phyloP scores from a whole-genome alignment of 2,888 invertebrate genomes.

The Theretra japonica region DNA sequence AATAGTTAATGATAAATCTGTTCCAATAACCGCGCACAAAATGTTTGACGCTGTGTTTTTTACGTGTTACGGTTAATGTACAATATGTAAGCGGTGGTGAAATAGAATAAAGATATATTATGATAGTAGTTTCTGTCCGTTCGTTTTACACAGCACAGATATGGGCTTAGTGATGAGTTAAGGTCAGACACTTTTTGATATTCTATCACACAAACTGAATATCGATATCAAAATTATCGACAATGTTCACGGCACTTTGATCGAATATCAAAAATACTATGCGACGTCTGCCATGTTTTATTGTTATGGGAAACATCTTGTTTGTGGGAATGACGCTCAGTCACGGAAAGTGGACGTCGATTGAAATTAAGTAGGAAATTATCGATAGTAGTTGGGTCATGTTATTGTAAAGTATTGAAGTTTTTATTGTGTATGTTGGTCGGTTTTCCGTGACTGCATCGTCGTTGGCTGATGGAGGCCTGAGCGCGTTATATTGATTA shows the following conservation, averaged over 20 bases:
- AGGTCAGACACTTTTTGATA: constrained; percentile 13
- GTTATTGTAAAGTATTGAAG: constrained; percentile 14
- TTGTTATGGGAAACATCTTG: not conserved
- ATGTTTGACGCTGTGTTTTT: constrained; percentile 25
- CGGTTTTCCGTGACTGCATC: constrained; percentile 14
- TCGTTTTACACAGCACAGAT: constrained; percentile 19
- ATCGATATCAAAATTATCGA: constrained; percentile 22
- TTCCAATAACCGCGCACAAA: constrained; percentile 68
- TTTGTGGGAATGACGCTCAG: not conserved
- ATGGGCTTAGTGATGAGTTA: constrained; percentile 8
- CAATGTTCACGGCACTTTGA: constrained; percentile 18
- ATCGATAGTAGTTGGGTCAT: constrained; percentile 21
- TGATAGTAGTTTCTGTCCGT: constrained; percentile 21
- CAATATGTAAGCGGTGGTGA: constrained; percentile 13
- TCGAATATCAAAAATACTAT: constrained; percentile 25
- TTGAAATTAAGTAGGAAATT: constrained; percentile 15
- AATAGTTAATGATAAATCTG: constrained; percentile 52
- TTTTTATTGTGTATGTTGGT: constrained; percentile 7
- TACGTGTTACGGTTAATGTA: constrained; percentile 27
- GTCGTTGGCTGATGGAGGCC: not conserved
- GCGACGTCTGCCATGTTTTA: constrained; percentile 7
- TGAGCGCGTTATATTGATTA: constrained; percentile 23
- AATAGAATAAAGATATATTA: constrained; percentile 4
- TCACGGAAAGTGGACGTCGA: constrained; percentile 21
- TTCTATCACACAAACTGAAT: constrained; percentile 4